A percentile compares a stretch with the other conserved stretches of the same genome.
phyloP scores from a whole-genome alignment of 2,113 vertebrate species.

The Muntiacus muntjak region DNA sequence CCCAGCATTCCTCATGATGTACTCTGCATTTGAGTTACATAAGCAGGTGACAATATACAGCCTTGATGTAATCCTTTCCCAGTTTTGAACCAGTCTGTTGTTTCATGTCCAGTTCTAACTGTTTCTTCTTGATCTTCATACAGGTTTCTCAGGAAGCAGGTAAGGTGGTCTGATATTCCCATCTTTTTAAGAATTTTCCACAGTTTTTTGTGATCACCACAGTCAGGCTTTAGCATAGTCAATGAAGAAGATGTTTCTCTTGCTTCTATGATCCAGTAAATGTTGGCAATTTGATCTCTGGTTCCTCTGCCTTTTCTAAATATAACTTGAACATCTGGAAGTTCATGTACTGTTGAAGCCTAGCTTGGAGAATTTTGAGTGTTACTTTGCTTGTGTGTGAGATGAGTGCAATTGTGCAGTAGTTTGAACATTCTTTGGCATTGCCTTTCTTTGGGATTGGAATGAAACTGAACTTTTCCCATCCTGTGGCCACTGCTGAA shows the following conservation, averaged over 20 bases:
- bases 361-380: not conserved
- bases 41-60: not conserved
- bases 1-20: not conserved
- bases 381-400: not conserved
- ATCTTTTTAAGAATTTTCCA: not conserved
- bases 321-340: not conserved
- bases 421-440: not conserved
- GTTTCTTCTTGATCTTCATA: not conserved
- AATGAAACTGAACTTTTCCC: not conserved
- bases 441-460: not conserved
- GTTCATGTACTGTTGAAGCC: not conserved
- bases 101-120: not conserved
- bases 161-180: not conserved
- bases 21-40: not conserved
- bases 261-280: not conserved
- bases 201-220: not conserved
- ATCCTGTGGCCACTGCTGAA: not conserved
- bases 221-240: not conserved
- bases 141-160: not conserved
- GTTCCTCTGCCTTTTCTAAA: not conserved
- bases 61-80: not conserved
- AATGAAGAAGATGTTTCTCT: not conserved
- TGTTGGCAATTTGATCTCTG: not conserved
- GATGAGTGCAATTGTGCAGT: not conserved
- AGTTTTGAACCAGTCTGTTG: not conserved